A percentile compares a stretch with the other conserved stretches of the same genome.
phyloP scores from a whole-genome alignment of 2,797 vertebrate species.

The Tangara arthus region DNA sequence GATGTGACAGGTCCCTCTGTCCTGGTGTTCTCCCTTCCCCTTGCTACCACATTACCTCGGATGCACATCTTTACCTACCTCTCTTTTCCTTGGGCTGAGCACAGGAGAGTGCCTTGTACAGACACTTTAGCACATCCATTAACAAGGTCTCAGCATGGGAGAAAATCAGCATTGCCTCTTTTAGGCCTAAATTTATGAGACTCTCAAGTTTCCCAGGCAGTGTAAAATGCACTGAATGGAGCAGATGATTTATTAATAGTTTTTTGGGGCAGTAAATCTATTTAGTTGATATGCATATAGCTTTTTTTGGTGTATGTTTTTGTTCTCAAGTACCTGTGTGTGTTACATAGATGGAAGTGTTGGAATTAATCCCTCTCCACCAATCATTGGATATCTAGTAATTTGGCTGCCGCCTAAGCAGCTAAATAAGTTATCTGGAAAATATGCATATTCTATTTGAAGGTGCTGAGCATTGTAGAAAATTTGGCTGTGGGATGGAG shows the following conservation, averaged over 20 bases:
- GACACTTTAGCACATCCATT: neutral
- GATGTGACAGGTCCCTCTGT: neutral
- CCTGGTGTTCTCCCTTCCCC: neutral
- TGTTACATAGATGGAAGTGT: neutral
- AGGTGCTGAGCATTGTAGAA: neutral
- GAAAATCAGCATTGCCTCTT: neutral
- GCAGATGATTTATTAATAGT: neutral
- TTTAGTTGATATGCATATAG: neutral
- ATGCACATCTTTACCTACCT: accelerated
- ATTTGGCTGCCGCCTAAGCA: neutral
- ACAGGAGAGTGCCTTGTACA: neutral
- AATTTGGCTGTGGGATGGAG: neutral
- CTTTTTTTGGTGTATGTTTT: neutral
- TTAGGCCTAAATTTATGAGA: neutral
- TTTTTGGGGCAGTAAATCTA: neutral
- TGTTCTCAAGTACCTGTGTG: neutral
- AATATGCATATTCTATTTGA: neutral
- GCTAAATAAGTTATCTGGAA: neutral
- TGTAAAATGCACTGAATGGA: neutral
- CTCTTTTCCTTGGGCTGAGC: neutral
- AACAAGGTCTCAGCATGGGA: neutral
- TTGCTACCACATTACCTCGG: accelerated
- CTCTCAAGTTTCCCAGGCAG: neutral
- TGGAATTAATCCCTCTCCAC: neutral
- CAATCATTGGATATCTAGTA: neutral